Conservation (phyloP, 2,113 vertebrate species). For the Dolichallabes microphthalmus region DNA sequence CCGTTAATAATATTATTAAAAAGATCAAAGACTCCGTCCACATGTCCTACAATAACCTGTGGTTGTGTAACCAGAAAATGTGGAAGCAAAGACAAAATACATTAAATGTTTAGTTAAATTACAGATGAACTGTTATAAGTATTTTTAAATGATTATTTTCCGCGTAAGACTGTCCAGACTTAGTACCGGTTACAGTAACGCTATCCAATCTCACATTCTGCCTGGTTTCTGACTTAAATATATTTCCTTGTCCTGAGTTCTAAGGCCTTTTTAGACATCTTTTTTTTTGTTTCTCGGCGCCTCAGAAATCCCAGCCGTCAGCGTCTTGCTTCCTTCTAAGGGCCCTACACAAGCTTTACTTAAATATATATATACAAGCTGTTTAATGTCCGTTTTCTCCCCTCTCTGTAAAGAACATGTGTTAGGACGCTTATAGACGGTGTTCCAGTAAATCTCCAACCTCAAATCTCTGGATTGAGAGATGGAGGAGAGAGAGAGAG, state of each 20-base stretch:
- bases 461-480: slow-evolving; percentile 24
- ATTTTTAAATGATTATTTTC: not conserved
- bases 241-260: not conserved
- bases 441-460: slow-evolving; percentile 28
- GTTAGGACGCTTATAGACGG: slow-evolving; percentile 14
- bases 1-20: not conserved
- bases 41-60: not conserved
- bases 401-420: slow-evolving; percentile 11
- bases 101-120: not conserved
- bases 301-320: not conserved
- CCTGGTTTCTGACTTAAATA: not conserved
- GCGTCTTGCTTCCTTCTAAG: not conserved
- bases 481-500: not conserved
- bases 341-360: not conserved
- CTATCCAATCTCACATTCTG: not conserved
- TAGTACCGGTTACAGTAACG: too few species aligned
- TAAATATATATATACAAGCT: not conserved
- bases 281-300: not conserved
- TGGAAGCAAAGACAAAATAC: not conserved
- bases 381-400: not conserved
- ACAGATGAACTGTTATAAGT: not conserved
- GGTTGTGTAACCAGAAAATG: not conserved
- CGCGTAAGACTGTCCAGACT: not conserved
- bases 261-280: not conserved
- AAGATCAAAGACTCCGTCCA: not conserved